phyloP scores from a whole-genome alignment of 2,888 invertebrate species.

The Drosophila paracracens region DNA sequence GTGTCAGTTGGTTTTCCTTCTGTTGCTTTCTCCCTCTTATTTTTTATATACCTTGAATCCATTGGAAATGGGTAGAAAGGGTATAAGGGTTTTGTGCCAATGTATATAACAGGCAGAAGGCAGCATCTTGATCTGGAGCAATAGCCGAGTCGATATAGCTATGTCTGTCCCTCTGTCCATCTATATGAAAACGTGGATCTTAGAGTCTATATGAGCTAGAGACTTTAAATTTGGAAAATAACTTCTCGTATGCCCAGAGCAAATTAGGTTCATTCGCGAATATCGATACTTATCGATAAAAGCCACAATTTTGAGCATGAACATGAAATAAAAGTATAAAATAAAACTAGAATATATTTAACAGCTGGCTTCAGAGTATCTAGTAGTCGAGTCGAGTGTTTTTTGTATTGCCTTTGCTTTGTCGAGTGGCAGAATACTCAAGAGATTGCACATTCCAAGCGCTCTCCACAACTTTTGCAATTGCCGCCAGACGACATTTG shows the following conservation, averaged over 20 bases:
- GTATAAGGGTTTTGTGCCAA: background rate
- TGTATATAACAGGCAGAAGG: background rate
- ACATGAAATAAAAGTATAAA: background rate
- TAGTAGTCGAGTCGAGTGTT: background rate
- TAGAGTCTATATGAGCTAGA: background rate
- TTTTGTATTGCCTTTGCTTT: constrained; percentile 8
- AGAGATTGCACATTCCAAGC: constrained; percentile 57
- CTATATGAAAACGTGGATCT: background rate
- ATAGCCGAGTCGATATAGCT: background rate
- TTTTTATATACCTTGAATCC: background rate
- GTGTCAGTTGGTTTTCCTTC: constrained; percentile 1
- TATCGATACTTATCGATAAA: background rate
- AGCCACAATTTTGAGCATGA: background rate
- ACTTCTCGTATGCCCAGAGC: background rate
- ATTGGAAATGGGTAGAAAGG: background rate
- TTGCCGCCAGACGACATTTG: constrained; percentile 50
- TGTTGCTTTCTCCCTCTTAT: constrained; percentile 2
- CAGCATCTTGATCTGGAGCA: background rate
- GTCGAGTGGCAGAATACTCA: constrained; percentile 31
- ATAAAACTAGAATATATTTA: background rate
- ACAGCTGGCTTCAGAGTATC: background rate
- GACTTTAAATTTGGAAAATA: background rate
- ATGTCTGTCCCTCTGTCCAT: background rate
- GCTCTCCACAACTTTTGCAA: constrained; percentile 17
- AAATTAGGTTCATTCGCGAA: background rate